Conservation (phyloP, 35 echinoderm and acorn worm species). For the Apostichopus parvimensis region DNA sequence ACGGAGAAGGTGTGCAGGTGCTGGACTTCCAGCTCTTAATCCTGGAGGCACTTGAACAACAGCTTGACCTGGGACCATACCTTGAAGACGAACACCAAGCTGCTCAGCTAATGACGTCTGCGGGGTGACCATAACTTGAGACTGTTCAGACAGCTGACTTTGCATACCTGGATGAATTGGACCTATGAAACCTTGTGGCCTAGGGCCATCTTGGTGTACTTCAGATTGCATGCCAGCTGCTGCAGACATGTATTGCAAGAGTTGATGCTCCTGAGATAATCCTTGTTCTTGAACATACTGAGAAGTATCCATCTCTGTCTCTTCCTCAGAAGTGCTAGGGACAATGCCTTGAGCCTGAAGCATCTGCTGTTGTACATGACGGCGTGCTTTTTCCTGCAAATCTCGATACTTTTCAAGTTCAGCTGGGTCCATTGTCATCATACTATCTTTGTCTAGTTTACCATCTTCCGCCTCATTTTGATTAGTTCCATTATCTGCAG, state of each 20-base stretch:
- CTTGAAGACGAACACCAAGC: conserved; percentile 30
- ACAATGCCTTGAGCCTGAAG: conserved; percentile 75
- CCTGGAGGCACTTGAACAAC: conserved; percentile 22
- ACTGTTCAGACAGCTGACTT: conserved; percentile 32
- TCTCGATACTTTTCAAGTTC: conserved; percentile 90
- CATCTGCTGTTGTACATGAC: conserved; percentile 88
- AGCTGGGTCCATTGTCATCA: conserved; percentile 71
- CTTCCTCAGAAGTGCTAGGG: background rate
- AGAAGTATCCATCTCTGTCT: conserved; percentile 9
- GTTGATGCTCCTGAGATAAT: conserved; percentile 27
- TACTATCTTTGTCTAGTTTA: background rate
- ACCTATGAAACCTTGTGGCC: conserved; percentile 41
- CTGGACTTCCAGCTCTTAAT: conserved; percentile 17
- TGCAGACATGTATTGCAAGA: conserved; percentile 39
- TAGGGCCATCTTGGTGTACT: conserved; percentile 1
- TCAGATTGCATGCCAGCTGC: background rate
- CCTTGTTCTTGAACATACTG: conserved; percentile 34
- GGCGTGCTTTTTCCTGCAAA: conserved; percentile 77
- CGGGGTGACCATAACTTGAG: conserved; percentile 33
- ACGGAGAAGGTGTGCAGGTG: conserved; percentile 31
- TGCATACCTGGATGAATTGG: conserved; percentile 37
- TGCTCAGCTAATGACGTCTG: conserved; percentile 38
- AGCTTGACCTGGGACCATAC: conserved; percentile 30
- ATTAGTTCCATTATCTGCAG: background rate
- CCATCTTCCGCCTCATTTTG: conserved; percentile 1